A percentile compares a stretch with the other conserved stretches of the same genome.
Conservation (phyloP, 1,140 invertebrate genomes). For the Leptinotarsa undecemlineata region DNA sequence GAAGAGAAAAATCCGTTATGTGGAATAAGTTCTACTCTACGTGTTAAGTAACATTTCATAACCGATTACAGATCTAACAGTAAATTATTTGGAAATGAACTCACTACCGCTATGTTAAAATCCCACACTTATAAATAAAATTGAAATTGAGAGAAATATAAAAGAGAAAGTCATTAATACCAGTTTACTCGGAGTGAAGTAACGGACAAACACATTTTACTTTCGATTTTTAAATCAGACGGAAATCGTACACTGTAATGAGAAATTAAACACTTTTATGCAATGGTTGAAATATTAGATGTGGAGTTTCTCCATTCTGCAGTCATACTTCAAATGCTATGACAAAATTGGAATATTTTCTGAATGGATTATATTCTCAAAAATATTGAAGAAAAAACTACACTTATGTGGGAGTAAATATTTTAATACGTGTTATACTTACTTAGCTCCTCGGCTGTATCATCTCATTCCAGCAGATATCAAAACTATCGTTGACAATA, state of each 20-base stretch:
- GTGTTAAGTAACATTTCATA: neutral
- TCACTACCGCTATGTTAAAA: conserved; percentile 13
- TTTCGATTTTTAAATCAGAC: conserved; percentile 28
- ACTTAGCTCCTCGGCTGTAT: no score
- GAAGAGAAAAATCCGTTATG: no score
- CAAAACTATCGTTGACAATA: no score
- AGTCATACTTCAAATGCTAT: neutral
- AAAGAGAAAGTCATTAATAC: conserved; percentile 25
- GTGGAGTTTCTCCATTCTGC: neutral
- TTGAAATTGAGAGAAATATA: conserved; percentile 15
- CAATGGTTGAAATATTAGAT: conserved; percentile 9
- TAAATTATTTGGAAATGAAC: conserved; percentile 12
- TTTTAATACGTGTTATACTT: no score
- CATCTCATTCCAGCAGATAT: no score
- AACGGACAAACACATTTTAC: conserved; percentile 28
- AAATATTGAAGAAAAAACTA: neutral
- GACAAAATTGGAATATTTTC: no score
- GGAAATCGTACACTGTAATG: conserved; percentile 12
- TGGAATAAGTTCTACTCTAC: no score
- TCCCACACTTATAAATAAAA: conserved; percentile 14
- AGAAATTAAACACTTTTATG: conserved; percentile 16
- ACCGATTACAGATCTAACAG: conserved; percentile 4
- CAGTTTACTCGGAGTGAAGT: conserved; percentile 22
- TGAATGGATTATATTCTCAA: neutral
- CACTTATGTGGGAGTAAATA: neutral